Base-by-base conservation (phyloP, 2,797 vertebrate species). In the Ceyx erithaca region DNA sequence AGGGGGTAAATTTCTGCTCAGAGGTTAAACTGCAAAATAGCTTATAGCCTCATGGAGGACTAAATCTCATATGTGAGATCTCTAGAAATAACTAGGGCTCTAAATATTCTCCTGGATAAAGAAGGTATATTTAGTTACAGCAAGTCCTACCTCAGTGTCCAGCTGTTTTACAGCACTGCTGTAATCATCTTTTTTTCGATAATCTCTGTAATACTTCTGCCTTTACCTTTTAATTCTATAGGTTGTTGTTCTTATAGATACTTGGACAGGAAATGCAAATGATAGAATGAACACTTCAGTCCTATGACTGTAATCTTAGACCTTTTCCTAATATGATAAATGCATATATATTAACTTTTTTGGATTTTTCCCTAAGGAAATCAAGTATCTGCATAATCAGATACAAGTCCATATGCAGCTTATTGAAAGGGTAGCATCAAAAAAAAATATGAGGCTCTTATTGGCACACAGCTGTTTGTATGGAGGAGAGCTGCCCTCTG, bases 401-500 rank as follows among this genome's bases (percentile, higher is more conserved):
- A 30, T 41, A 2, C 4, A 31, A 88, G 12, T 66, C 20, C 48
- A 88, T 40, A 57, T 84, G 59, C 31, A 86, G 28, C 9, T 57
- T 70, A 62, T 16, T 66, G 35, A 59, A 92, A 89, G 23, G 17
- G 52, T 8, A 48, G 15, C 14, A 28, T 21, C 40, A 48, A 31
- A 63, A 31, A 63, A 89, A 81, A 28, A 72, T 4, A 0, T 28
- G 12, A 1, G 14, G 59, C 15, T 76, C 13, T 71, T 31, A 33
- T 2, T 0, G 1, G 31, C 25, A 75, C 10, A 5, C 28, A 59
- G 22, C 45, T 82, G 4, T 48, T 91, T 86, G 31, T 30, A 26
- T 61, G 61, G 79, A 87, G 64, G 22, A 93, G 40, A 80, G 68
- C 81, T 93, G 91, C 94, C 89, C 90, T 72, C 93, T 94, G 57